These are phyloP conservation scores for Peromyscus leucopus DNA, from an alignment of 2,113 vertebrate species.

Conservation along the genomic window DNA sequence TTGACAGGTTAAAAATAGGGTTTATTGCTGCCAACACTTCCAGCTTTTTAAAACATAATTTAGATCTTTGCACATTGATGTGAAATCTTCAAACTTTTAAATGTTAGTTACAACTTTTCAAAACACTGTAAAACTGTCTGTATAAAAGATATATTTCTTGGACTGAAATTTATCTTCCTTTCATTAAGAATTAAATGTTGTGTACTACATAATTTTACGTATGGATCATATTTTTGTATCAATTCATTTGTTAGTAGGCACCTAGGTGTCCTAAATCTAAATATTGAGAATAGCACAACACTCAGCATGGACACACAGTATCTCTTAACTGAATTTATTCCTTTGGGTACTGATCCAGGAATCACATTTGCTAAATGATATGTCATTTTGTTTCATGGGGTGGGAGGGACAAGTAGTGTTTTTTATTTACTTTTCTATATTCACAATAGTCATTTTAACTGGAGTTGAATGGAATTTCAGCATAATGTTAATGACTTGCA, in stretches of 20 bases:
- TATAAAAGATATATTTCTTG: not conserved
- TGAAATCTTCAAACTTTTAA: constrained; percentile 35
- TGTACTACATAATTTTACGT: not conserved
- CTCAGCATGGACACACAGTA: too few species aligned
- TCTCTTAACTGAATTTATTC: not conserved
- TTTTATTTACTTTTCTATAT: not conserved
- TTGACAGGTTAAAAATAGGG: not conserved
- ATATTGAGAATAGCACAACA: not conserved
- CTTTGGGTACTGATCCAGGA: not conserved
- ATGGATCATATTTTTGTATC: not conserved
- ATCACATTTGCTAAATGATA: too few species aligned
- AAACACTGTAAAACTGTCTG: not conserved
- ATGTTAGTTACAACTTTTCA: not conserved
- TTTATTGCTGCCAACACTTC: not conserved
- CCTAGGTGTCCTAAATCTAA: not conserved
- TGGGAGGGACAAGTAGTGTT: not conserved
- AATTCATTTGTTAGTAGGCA: not conserved
- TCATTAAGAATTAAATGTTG: not conserved
- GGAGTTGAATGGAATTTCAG: not conserved
- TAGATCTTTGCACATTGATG: not conserved
- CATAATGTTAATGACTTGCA: too few species aligned
- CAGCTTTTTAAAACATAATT: not conserved
- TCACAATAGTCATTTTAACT: not conserved
- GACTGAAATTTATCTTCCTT: not conserved
- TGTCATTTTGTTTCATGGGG: not conserved